phyloP scores from a whole-genome alignment of 2,888 invertebrate species.

The Microdon myrmicae region DNA sequence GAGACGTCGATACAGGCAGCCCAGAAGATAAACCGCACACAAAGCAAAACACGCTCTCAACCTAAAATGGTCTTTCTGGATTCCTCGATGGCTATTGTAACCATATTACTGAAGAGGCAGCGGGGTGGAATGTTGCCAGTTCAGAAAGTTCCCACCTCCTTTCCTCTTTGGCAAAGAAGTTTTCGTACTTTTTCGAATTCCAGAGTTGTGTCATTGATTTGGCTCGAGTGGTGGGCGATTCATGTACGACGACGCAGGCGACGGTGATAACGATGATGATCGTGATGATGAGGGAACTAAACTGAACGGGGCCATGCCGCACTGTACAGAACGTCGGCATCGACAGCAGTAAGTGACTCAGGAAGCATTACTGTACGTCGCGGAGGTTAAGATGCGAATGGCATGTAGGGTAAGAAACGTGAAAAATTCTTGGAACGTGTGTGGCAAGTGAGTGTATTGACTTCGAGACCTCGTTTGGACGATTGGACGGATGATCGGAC shows the following conservation, averaged over 20 bases:
- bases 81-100: constrained; percentile 31
- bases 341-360: constrained; percentile 25
- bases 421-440: constrained; percentile 55
- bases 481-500: constrained; percentile 38
- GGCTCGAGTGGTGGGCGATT: constrained; percentile 45
- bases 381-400: constrained; percentile 31
- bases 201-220: constrained; percentile 41
- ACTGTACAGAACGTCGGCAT: constrained; percentile 13
- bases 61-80: constrained; percentile 46
- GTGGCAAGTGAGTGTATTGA: constrained; percentile 54
- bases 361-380: constrained; percentile 17
- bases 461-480: constrained; percentile 53
- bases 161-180: too few relatives aligned
- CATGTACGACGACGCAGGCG: constrained; percentile 10
- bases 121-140: constrained; percentile 28
- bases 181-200: constrained; percentile 31
- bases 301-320: constrained; percentile 28
- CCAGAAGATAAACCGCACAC: too few relatives aligned
- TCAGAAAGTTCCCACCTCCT: constrained; percentile 21
- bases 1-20: constrained; percentile 7
- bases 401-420: constrained; percentile 52
- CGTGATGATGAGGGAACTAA: constrained; percentile 36
- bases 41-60: constrained; percentile 37
- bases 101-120: constrained; percentile 19
- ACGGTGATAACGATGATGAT: constrained; percentile 28